A percentile compares a stretch with the other conserved stretches of the same genome.
These are phyloP conservation scores for Aphelinus atriplicis DNA, from an alignment of 1,140 invertebrate genomes.

Conservation along the genomic window DNA sequence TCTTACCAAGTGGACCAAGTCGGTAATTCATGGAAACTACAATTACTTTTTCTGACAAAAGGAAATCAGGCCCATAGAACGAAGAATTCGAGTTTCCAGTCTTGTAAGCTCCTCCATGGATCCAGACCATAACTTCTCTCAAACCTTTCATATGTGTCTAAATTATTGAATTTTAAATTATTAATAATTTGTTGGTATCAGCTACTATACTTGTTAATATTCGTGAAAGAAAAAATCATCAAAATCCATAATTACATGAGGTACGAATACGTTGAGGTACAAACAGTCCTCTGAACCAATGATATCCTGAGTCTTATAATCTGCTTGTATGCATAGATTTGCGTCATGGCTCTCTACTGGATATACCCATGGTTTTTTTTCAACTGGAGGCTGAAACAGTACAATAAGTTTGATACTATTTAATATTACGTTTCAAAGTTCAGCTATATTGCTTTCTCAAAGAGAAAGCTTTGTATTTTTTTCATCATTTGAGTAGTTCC, in stretches of 20 bases:
- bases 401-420: too few relatives aligned
- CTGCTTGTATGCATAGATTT: slow-evolving; percentile 42
- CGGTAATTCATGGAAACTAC: slow-evolving; percentile 79
- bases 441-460: too few relatives aligned
- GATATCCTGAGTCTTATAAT: neutral
- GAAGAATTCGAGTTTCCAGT: slow-evolving; percentile 45
- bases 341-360: slow-evolving; percentile 37
- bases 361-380: slow-evolving; percentile 41
- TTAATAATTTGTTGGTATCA: too few relatives aligned
- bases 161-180: too few relatives aligned
- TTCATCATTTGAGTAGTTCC: too few relatives aligned
- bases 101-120: slow-evolving; percentile 54
- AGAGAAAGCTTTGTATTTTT: too few relatives aligned
- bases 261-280: slow-evolving; percentile 56
- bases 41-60: slow-evolving; percentile 71
- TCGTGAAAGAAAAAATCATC: too few relatives aligned
- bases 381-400: slow-evolving; percentile 34
- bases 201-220: too few relatives aligned
- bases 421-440: too few relatives aligned
- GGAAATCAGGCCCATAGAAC: slow-evolving; percentile 71
- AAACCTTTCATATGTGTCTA: too few relatives aligned
- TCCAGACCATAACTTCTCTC: slow-evolving; percentile 48
- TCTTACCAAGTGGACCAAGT: slow-evolving; percentile 68
- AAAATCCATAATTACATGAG: slow-evolving; percentile 44
- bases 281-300: slow-evolving; percentile 57